phyloP scores from a whole-genome alignment of 2,113 vertebrate genomes.

The Centropus unirufus region DNA sequence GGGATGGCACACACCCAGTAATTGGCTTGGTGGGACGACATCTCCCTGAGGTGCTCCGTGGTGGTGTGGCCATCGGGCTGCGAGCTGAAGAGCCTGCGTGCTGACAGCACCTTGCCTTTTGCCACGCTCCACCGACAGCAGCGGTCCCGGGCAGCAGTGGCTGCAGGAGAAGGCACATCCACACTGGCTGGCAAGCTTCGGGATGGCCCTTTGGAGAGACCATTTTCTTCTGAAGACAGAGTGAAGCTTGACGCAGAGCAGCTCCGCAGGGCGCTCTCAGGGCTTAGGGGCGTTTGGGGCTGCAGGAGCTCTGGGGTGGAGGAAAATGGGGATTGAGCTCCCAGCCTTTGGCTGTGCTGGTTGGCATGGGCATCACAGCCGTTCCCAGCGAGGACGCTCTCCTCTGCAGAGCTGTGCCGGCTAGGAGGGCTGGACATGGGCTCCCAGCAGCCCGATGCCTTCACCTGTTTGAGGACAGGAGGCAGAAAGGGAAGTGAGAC shows the following conservation, averaged over 20 bases:
- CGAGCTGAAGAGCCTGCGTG: not conserved
- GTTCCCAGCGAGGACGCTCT: not conserved
- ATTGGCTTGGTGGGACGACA: constrained; percentile 78
- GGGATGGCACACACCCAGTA: constrained; percentile 92
- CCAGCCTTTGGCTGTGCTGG: not conserved
- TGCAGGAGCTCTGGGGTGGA: not conserved
- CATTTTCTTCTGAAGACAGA: constrained; percentile 21
- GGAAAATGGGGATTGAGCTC: not conserved
- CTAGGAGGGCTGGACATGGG: not conserved
- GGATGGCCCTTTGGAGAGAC: not conserved
- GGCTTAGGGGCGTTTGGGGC: not conserved
- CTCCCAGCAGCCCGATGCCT: not conserved
- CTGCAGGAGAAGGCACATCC: not conserved
- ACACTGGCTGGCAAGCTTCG: not conserved
- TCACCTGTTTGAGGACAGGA: not conserved
- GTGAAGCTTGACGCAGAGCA: constrained; percentile 3
- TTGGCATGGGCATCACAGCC: not conserved
- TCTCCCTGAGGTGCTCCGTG: not conserved
- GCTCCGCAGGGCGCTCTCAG: not conserved
- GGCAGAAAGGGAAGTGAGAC: not conserved
- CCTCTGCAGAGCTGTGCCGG: not conserved
- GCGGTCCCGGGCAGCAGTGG: not conserved
- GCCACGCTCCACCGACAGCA: not conserved
- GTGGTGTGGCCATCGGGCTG: not conserved
- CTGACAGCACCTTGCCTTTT: not conserved